These are phyloP conservation scores for Dorcus hopei DNA, from an alignment of 2,888 invertebrate species.

Conservation along the genomic window DNA sequence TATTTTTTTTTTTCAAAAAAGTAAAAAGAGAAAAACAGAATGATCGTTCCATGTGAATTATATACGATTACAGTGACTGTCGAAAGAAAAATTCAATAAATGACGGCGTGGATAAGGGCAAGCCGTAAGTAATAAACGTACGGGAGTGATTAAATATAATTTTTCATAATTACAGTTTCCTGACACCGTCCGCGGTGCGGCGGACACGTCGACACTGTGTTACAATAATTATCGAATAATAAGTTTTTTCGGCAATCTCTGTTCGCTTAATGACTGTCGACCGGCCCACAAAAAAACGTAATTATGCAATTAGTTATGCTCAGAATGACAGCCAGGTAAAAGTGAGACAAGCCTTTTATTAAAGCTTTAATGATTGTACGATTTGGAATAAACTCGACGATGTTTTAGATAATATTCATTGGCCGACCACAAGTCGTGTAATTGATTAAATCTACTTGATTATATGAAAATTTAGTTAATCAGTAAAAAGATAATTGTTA, in stretches of 20 bases:
- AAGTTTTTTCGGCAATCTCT: constrained; percentile 33
- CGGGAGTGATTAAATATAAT: constrained; percentile 36
- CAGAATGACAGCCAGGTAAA: constrained; percentile 48
- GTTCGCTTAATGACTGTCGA: constrained; percentile 42
- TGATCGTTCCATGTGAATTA: no score
- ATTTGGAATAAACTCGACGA: background rate
- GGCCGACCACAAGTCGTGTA: no score
- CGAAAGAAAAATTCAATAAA: background rate
- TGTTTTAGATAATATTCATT: background rate
- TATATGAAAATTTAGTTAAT: no score
- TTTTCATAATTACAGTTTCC: constrained; percentile 42
- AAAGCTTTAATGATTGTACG: constrained; percentile 6
- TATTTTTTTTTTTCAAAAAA: no score
- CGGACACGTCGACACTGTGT: constrained; percentile 38
- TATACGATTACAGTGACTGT: no score
- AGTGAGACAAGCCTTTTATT: constrained; percentile 38
- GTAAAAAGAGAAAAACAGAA: no score
- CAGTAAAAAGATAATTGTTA: no score
- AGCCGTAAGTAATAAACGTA: no score
- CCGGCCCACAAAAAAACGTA: constrained; percentile 41
- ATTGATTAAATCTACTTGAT: no score
- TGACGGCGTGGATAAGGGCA: background rate
- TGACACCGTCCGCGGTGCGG: constrained; percentile 19
- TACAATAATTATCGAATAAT: constrained; percentile 44
- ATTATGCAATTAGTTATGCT: constrained; percentile 51